Conservation (phyloP, 2,113 vertebrate genomes). For the Megaleporinus macrocephalus region DNA sequence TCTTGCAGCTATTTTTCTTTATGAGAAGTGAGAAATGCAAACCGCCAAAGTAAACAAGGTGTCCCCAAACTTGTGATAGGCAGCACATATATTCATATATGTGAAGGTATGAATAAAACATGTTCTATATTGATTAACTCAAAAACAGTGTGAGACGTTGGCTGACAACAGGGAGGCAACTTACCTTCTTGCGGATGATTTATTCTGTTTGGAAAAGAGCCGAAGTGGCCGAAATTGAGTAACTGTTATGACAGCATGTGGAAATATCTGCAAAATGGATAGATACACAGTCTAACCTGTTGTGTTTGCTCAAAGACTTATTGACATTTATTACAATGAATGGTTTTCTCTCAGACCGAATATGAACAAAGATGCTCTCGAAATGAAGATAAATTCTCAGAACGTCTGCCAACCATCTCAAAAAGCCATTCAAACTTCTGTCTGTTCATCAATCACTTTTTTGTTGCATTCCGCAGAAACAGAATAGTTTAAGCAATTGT, state of each 20-base stretch:
- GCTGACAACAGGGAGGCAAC: constrained; percentile 26
- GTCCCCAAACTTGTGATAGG: constrained; percentile 15
- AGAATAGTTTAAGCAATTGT: constrained; percentile 61
- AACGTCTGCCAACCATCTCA: constrained; percentile 46
- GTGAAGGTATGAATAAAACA: constrained; percentile 20
- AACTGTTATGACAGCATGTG: constrained; percentile 3
- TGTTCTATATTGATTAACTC: constrained; percentile 40
- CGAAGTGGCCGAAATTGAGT: constrained; percentile 20
- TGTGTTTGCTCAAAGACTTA: constrained; percentile 30
- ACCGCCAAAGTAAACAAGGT: neutral
- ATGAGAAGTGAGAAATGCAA: too few relatives aligned
- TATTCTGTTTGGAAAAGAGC: neutral
- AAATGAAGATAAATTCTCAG: constrained; percentile 72
- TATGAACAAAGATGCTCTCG: constrained; percentile 64
- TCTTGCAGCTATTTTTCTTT: too few relatives aligned
- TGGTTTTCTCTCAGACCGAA: constrained; percentile 64
- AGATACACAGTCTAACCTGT: constrained; percentile 56
- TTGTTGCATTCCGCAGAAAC: constrained; percentile 43
- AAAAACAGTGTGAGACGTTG: constrained; percentile 22
- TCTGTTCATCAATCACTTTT: constrained; percentile 69
- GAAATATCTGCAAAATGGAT: constrained; percentile 48
- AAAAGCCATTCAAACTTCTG: constrained; percentile 64
- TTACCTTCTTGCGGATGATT: constrained; percentile 19
- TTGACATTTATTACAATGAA: constrained; percentile 67
- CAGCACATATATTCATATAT: constrained; percentile 13